These are phyloP conservation scores for Amaurobius ferox DNA, from an alignment of 2,888 invertebrate genomes.

Conservation along the genomic window DNA sequence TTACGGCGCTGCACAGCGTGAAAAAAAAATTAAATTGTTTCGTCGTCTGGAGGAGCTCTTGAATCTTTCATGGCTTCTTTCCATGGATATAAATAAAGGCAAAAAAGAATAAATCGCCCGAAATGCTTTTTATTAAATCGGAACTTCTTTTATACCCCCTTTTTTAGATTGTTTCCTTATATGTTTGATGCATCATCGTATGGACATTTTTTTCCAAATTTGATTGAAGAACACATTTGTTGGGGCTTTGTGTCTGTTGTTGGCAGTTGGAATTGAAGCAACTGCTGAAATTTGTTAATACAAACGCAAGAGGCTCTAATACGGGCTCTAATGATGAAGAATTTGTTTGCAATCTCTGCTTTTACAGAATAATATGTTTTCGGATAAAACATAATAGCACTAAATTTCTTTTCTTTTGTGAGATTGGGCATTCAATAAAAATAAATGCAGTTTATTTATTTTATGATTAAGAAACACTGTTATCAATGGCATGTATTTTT, in stretches of 20 bases:
- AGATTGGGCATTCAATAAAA: too few relatives aligned
- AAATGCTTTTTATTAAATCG: slow-evolving; percentile 43
- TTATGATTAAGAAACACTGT: too few relatives aligned
- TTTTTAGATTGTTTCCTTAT: slow-evolving; percentile 30
- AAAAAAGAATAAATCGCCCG: slow-evolving; percentile 25
- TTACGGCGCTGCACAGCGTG: slow-evolving; percentile 31
- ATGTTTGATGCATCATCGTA: slow-evolving; percentile 1
- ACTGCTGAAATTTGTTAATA: too few relatives aligned
- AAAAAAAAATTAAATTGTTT: slow-evolving; percentile 35
- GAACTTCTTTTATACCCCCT: slow-evolving; percentile 26
- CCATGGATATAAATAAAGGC: slow-evolving; percentile 3
- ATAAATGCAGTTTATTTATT: too few relatives aligned
- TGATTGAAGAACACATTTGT: slow-evolving; percentile 31
- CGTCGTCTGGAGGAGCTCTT: slow-evolving; percentile 8
- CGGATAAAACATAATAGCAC: too few relatives aligned
- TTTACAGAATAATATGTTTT: too few relatives aligned
- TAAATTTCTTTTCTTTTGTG: too few relatives aligned
- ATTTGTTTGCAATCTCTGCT: too few relatives aligned
- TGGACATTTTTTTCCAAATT: not conserved
- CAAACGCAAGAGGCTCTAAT: too few relatives aligned
- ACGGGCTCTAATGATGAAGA: too few relatives aligned
- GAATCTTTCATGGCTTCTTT: slow-evolving; percentile 39
- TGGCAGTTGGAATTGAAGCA: not conserved
- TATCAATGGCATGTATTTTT: too few relatives aligned
- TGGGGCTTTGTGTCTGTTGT: slow-evolving; percentile 29